Percentiles rank a stretch among this genome's conserved stretches.
phyloP scores from a whole-genome alignment of 2,113 vertebrate genomes.

The Emydura subglobosa region DNA sequence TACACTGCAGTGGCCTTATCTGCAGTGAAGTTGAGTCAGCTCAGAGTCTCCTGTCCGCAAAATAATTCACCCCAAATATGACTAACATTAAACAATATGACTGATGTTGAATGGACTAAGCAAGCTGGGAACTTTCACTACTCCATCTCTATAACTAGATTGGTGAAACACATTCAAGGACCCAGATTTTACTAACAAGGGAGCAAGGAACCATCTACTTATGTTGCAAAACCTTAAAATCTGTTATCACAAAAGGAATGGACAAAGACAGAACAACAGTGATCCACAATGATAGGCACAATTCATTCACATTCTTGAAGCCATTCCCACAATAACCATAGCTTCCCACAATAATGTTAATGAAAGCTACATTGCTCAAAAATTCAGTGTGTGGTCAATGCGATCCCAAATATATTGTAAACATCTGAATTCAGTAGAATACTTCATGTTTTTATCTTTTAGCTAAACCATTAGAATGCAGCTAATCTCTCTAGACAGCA shows the following conservation, averaged over 20 bases:
- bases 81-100: neutral
- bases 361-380: slow-evolving; percentile 36
- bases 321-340: neutral
- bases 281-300: neutral
- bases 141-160: neutral
- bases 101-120: fast-evolving
- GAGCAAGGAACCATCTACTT: neutral
- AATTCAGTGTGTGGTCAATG: neutral
- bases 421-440: slow-evolving; percentile 25
- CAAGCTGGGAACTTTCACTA: neutral
- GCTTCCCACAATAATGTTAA: slow-evolving; percentile 37
- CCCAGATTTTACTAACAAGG: neutral
- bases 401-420: slow-evolving; percentile 4
- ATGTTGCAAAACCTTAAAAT: neutral
- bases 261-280: neutral
- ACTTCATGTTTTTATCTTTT: slow-evolving; percentile 1
- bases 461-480: slow-evolving; percentile 5
- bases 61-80: neutral
- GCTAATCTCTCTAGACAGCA: neutral
- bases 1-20: neutral
- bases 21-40: slow-evolving; percentile 8
- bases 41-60: neutral
- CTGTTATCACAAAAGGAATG: neutral
- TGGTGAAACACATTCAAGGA: neutral
- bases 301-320: neutral